These are phyloP conservation scores for Hoplodrina ambigua DNA, from an alignment of 2,888 invertebrate species.

Conservation along the genomic window DNA sequence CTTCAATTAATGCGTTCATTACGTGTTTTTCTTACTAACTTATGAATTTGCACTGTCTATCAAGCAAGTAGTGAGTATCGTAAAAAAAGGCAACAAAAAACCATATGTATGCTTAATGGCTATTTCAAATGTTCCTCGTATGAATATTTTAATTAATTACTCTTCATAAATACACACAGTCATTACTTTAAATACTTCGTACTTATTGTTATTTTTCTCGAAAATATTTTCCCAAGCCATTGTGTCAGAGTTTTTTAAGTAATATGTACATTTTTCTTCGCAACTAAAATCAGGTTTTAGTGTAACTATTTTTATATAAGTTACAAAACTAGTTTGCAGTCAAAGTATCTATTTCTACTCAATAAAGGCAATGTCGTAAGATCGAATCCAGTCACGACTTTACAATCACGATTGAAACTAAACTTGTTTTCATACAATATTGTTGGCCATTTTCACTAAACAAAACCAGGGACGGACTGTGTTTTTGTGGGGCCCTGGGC, in stretches of 20 bases:
- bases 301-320: background rate
- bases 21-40: background rate
- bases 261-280: background rate
- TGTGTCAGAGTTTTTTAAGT: slow-evolving; percentile 18
- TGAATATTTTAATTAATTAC: slow-evolving; percentile 5
- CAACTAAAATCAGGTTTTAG: slow-evolving; percentile 5
- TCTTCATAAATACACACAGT: background rate
- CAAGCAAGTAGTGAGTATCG: background rate
- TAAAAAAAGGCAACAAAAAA: background rate
- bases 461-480: too few relatives aligned
- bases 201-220: background rate
- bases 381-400: slow-evolving; percentile 26
- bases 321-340: slow-evolving; percentile 19
- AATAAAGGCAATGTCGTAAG: slow-evolving; percentile 15
- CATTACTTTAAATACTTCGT: background rate
- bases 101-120: too few relatives aligned
- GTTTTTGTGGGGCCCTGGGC: too few relatives aligned
- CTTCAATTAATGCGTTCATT: background rate
- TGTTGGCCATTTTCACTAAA: too few relatives aligned
- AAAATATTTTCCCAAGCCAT: slow-evolving; percentile 18
- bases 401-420: slow-evolving; percentile 19
- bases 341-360: background rate
- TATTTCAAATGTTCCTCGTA: background rate
- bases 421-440: slow-evolving; percentile 14
- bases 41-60: background rate